phyloP scores from a whole-genome alignment of 2,797 vertebrate genomes.

The Anniella stebbinsi region DNA sequence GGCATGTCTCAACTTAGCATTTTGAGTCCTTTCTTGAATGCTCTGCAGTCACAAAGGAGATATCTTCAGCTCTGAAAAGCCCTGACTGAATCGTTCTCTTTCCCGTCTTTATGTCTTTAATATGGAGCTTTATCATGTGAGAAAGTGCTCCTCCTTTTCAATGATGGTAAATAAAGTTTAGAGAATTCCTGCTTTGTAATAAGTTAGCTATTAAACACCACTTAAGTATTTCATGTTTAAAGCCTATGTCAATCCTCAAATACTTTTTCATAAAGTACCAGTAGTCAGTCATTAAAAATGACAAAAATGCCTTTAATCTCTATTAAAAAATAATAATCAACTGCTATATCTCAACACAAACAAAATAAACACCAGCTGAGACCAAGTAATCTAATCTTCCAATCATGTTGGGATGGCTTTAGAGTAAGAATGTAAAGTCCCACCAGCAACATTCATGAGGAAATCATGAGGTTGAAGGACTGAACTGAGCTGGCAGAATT shows the following conservation, averaged over 20 bases:
- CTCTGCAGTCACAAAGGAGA: conserved; percentile 27
- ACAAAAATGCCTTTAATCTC: conserved; percentile 85
- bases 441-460: conserved; percentile 11
- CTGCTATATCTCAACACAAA: conserved; percentile 65
- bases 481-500: background rate
- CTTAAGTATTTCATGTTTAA: conserved; percentile 73
- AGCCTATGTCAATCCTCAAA: conserved; percentile 77
- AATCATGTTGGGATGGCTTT: conserved; percentile 42
- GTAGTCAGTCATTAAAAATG: conserved; percentile 85
- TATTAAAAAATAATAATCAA: conserved; percentile 75
- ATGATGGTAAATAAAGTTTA: conserved; percentile 50
- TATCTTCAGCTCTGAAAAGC: conserved; percentile 41
- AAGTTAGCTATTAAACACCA: conserved; percentile 78
- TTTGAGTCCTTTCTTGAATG: conserved; percentile 33
- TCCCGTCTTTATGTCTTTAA: conserved; percentile 3
- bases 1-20: background rate
- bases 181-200: conserved; percentile 76
- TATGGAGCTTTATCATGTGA: conserved; percentile 29
- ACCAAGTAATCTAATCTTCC: conserved; percentile 64
- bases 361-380: conserved; percentile 66
- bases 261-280: conserved; percentile 78
- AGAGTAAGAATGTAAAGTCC: conserved; percentile 27
- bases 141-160: conserved; percentile 40
- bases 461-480: background rate
- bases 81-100: conserved; percentile 8